Conservation (phyloP, 2,797 vertebrate species). For the Varecia variegata region DNA sequence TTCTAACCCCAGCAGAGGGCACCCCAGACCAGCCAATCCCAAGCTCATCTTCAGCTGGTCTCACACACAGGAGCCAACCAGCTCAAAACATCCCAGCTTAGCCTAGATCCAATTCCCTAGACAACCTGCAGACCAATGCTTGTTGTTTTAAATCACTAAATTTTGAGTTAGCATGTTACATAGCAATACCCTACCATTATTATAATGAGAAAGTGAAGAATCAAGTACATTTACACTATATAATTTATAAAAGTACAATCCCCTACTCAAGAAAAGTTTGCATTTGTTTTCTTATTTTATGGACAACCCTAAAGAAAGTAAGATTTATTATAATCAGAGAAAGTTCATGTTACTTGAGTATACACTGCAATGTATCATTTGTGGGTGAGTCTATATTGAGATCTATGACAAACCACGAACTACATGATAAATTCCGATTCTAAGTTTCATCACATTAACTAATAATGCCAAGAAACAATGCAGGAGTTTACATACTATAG, state of each 20-base stretch:
- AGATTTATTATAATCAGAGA: slow-evolving; percentile 24
- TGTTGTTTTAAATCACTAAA: background rate
- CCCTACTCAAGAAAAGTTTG: background rate
- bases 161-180: background rate
- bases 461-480: background rate
- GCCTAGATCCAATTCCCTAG: background rate
- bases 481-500: background rate
- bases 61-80: background rate
- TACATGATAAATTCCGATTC: background rate
- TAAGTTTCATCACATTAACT: slow-evolving; percentile 10
- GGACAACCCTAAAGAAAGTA: background rate
- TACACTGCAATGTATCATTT: background rate
- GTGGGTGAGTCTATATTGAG: background rate
- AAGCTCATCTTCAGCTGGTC: background rate
- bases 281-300: background rate
- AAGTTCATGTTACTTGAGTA: background rate
- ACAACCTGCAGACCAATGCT: background rate
- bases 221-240: background rate
- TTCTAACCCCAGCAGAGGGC: background rate
- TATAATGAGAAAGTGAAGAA: background rate
- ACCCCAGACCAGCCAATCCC: background rate
- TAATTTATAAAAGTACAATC: background rate
- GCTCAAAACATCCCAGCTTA: background rate
- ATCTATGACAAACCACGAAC: background rate
- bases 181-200: background rate